phyloP scores from a whole-genome alignment of 1,140 invertebrate genomes.

The Drosophila sp. region DNA sequence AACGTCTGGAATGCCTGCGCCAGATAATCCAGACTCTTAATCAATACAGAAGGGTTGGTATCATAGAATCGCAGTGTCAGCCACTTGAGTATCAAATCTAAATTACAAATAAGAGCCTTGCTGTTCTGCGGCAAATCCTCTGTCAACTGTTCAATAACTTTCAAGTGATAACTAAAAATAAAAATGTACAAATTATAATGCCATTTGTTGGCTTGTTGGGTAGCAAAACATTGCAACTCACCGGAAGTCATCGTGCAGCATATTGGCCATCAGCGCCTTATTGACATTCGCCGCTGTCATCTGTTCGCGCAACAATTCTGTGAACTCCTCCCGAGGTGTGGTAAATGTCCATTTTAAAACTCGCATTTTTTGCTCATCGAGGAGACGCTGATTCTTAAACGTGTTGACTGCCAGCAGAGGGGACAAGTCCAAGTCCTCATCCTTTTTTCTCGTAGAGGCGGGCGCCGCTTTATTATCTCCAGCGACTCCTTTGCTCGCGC shows the following conservation, averaged over 20 bases:
- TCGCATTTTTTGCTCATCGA: constrained; percentile 96
- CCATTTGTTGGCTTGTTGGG: background rate
- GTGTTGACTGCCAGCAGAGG: constrained; percentile 93
- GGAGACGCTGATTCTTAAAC: constrained; percentile 94
- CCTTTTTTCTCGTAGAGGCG: constrained; percentile 86
- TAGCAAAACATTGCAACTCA: constrained; percentile 14
- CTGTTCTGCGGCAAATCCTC: constrained; percentile 92
- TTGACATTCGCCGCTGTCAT: constrained; percentile 95
- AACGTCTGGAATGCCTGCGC: constrained; percentile 91
- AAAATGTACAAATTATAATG: background rate
- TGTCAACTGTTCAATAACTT: constrained; percentile 95
- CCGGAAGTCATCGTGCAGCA: constrained; percentile 97
- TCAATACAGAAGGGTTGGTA: constrained; percentile 97
- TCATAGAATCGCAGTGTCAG: constrained; percentile 97
- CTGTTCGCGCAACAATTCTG: constrained; percentile 94
- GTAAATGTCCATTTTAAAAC: constrained; percentile 98
- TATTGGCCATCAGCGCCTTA: constrained; percentile 92
- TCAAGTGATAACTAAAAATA: constrained; percentile 89
- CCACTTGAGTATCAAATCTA: constrained; percentile 98
- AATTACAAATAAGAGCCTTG: constrained; percentile 92
- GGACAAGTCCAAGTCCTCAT: constrained; percentile 93
- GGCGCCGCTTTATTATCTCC: constrained; percentile 83
- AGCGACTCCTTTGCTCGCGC: constrained; percentile 83
- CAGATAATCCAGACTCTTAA: constrained; percentile 97
- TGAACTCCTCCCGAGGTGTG: constrained; percentile 95